phyloP scores from a whole-genome alignment of 2,113 vertebrate genomes.

The Charadrius vociferus region DNA sequence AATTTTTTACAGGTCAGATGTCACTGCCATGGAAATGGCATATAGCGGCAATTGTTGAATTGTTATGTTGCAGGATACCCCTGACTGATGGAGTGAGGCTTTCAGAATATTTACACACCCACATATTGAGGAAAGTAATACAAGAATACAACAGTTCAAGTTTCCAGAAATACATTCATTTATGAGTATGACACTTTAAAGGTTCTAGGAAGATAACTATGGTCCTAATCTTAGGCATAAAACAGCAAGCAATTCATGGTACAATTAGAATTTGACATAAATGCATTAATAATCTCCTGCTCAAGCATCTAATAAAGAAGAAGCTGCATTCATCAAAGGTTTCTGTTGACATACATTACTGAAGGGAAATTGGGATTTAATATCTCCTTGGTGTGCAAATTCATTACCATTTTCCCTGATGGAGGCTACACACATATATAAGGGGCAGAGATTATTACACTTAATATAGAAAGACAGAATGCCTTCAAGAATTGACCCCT shows the following conservation, averaged over 20 bases:
- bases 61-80: not conserved
- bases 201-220: not conserved
- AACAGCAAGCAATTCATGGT: not conserved
- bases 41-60: not conserved
- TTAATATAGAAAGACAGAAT: not conserved
- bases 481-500: not conserved
- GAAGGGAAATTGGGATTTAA: slow-evolving; percentile 15
- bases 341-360: slow-evolving; percentile 22
- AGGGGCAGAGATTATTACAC: not conserved
- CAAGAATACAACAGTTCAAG: not conserved
- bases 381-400: not conserved
- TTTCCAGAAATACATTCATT: not conserved
- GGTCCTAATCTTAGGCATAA: not conserved
- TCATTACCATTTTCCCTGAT: not conserved
- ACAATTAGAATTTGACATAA: slow-evolving; percentile 25
- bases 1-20: not conserved
- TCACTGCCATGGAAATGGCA: not conserved
- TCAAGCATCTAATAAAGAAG: slow-evolving; percentile 22
- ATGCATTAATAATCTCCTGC: slow-evolving; percentile 36
- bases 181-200: not conserved
- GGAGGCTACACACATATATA: not conserved
- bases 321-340: slow-evolving; percentile 10
- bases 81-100: not conserved
- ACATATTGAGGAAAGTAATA: not conserved
- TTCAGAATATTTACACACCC: not conserved